Conservation (phyloP, 1,140 invertebrate genomes). For the Linepithema humile region DNA sequence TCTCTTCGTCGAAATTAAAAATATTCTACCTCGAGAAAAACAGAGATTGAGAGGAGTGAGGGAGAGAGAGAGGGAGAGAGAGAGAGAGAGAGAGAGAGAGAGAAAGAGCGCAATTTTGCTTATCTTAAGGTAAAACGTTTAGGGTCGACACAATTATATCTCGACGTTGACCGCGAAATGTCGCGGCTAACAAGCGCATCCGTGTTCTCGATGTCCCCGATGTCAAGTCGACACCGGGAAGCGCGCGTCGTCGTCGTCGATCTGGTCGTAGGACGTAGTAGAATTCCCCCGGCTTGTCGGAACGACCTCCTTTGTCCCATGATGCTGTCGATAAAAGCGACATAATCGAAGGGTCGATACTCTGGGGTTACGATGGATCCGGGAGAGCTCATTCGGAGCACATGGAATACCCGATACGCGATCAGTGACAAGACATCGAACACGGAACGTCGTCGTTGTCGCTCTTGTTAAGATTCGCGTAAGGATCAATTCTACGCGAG, state of each 20-base stretch:
- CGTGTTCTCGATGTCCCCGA: neutral
- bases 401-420: constrained; percentile 50
- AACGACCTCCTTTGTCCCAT: constrained; percentile 57
- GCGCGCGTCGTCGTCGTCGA: neutral
- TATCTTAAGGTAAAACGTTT: neutral
- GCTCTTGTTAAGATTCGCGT: neutral
- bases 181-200: constrained; percentile 37
- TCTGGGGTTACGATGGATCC: constrained; percentile 59
- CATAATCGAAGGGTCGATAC: constrained; percentile 66
- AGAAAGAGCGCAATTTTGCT: neutral
- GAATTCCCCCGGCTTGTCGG: constrained; percentile 21
- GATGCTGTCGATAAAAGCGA: constrained; percentile 58
- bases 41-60: too few relatives aligned
- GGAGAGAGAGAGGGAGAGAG: neutral
- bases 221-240: constrained; percentile 10
- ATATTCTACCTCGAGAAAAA: neutral
- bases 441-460: neutral
- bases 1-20: constrained; percentile 47
- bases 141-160: neutral
- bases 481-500: neutral
- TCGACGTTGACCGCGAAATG: constrained; percentile 9
- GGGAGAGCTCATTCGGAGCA: constrained; percentile 48
- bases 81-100: neutral
- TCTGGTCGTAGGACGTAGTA: neutral
- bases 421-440: constrained; percentile 58